A percentile compares a stretch with the other conserved stretches of the same genome.
phyloP scores from a whole-genome alignment of 2,113 vertebrate genomes.

The Scopus umbretta region DNA sequence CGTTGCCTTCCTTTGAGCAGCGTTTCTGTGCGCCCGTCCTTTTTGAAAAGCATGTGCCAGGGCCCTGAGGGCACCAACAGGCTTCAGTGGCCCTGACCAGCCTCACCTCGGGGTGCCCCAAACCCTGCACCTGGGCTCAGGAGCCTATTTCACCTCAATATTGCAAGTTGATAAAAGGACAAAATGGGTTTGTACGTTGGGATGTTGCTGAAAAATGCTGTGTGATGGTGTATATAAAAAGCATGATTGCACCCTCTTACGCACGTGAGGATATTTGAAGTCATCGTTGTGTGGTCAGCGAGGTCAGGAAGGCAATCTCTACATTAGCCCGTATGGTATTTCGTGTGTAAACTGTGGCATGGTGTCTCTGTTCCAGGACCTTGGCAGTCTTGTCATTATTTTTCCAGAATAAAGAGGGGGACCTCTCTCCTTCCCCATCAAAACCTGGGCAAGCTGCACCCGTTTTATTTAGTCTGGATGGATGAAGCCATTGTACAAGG shows the following conservation, averaged over 20 bases:
- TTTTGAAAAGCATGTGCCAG: not conserved
- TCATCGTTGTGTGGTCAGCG: accelerated
- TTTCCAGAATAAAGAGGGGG: not conserved
- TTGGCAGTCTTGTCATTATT: not conserved
- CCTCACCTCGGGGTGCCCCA: too few species aligned
- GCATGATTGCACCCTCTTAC: not conserved
- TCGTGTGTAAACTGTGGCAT: not conserved
- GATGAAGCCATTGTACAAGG: not conserved
- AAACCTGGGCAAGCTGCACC: not conserved
- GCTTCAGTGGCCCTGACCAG: not conserved
- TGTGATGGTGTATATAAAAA: not conserved
- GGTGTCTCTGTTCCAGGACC: not conserved
- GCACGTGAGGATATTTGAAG: not conserved
- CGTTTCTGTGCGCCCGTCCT: accelerated
- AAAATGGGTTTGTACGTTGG: not conserved
- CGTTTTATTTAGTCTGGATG: not conserved
- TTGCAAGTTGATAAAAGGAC: not conserved
- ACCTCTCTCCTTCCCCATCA: not conserved
- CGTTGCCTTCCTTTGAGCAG: not conserved
- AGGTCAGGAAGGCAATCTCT: not conserved
- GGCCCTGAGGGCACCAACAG: not conserved
- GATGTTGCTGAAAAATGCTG: not conserved
- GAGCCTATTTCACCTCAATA: not conserved
- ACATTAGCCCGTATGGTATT: accelerated
- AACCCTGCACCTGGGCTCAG: not conserved